Evolutionary conservation across 2,113 vertebrate species (phyloP).

Genomic region (Brachyistius frenatus): DNA sequence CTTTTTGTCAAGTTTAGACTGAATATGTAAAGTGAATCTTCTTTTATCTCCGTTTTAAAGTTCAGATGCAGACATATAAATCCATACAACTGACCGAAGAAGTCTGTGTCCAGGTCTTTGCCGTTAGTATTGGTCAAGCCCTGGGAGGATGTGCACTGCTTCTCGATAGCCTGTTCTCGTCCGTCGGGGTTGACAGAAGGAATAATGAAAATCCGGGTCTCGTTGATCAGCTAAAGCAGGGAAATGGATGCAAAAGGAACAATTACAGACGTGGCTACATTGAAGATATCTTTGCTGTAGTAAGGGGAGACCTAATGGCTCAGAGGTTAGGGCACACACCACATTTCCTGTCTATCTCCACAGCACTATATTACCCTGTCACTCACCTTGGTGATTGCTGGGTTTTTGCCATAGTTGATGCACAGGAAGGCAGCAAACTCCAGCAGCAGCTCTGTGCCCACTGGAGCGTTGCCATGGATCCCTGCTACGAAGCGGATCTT

Average conservation of each 20-base stretch:
- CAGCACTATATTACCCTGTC: background rate
- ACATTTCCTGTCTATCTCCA: background rate
- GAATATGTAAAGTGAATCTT: background rate
- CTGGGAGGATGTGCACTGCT: constrained; percentile 87
- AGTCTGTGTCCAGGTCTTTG: constrained; percentile 95
- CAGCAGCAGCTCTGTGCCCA: constrained; percentile 94
- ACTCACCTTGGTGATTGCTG: constrained; percentile 90
- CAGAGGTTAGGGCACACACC: too few species aligned
- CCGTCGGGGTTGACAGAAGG: constrained; percentile 97
- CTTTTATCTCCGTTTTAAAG: background rate
- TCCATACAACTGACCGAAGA: constrained; percentile 87
- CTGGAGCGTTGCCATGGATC: constrained; percentile 95
- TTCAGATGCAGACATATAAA: background rate
- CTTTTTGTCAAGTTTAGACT: constrained; percentile 1
- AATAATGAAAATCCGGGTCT: constrained; percentile 94
- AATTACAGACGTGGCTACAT: background rate
- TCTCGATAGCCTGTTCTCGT: constrained; percentile 90
- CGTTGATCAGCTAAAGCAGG: constrained; percentile 88
- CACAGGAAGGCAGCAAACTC: constrained; percentile 94
- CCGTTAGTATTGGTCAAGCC: constrained; percentile 87
- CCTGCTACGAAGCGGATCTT: constrained; percentile 96
- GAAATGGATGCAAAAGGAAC: constrained; percentile 1
- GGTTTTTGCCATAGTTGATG: constrained; percentile 94
- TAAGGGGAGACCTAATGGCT: too few species aligned
- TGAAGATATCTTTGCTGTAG: too few species aligned